Evolutionary conservation across 2,888 invertebrate genomes (phyloP), one percentile per base, ranked within the genome.

Genomic region (Temnothorax unifasciatus): DNA sequence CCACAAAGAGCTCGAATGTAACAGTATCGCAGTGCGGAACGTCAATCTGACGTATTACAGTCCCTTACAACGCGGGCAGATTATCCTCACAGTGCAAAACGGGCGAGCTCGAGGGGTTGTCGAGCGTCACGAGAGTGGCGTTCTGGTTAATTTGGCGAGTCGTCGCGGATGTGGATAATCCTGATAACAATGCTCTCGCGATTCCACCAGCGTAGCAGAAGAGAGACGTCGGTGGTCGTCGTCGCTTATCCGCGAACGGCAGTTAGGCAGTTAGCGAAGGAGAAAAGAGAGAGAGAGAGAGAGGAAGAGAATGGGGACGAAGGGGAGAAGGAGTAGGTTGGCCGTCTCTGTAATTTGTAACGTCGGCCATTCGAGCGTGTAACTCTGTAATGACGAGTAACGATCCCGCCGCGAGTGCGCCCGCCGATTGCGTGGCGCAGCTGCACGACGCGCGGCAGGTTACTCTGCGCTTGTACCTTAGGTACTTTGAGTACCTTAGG

Each of bases 301-400:
- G 47, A 44, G 38, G 29, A 13, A n/a, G 34, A 11, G 44, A 21
- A 11, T 5, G 1, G 5, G 9, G 9, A 3, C 4, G 18, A 41
- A 18, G 83, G 85, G 82, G 81, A 83, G 86, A 85, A 82, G 83
- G 47, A 82, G 87, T 89, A 89, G 89, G 91, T 88, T 87, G 90
- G 84, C 87, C 86, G 88, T 84, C 86, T 93, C 93, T 94, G 92
- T 93, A 94, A 94, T 94, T 94, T 94, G 92, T 93, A 92, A 92
- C 92, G 91, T 92, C 93, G 91, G 88, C 92, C 91, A 93, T 92
- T 92, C 92, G 90, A 93, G 90, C 93, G 92, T 94, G 93, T 93
- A 94, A 94, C 93, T 92, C 90, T 85, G 92, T 94, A 94, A 94
- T 94, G 92, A 94, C 91, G 93, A 84, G 91, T 94, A 94, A 94